Evolutionary conservation across 2,888 invertebrate species (phyloP), one percentile per base, ranked within the genome.

Genomic region (Vesta saturnalis): DNA sequence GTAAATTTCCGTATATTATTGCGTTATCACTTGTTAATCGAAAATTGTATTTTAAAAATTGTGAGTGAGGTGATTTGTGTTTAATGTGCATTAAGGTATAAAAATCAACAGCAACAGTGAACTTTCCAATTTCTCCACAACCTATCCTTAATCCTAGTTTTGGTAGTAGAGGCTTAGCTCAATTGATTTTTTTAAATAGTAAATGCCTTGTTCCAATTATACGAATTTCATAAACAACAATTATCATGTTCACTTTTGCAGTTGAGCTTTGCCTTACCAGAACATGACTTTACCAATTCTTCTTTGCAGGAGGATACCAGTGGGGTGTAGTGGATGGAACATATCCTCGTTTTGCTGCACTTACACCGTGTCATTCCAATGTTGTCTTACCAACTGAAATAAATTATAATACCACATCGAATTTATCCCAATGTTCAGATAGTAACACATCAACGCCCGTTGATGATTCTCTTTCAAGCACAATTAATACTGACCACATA

Each of bases 321-420:
- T 93, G 93, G 93, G 91, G 91, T 85, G 90, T 93, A 87, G 89
- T 93, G 89, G 93, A 93, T 87, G 90, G 92, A 85, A 89, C 90
- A 82, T 92, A 92, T 77, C 84, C 92, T 83, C 90, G 92, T 83
- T 92, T 91, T 86, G 87, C 75, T 47, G 87, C 75, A 39, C 74
- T 76, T 54, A 75, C 71, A 80, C 89, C 91, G 83, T 88, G 90
- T 84, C 90, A 90, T 81, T 83, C 87, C 77, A 84, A 83, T 81
- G 82, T 84, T 78, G 76, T 76, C 55, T 69, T 82, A 81, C 81
- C 85, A 82, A 82, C 82, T 80, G 67, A 80, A 85, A 73, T 80
- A 75, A 83, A 76, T 67, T 79, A 79, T n/a, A 21, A 19, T 18
- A 76, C 76, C 72, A 77, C 39, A 73, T 76, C 14, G 1, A 66